A percentile compares a stretch with the other conserved stretches of the same genome.
Evolutionary conservation across 2,888 invertebrate species (phyloP).

Genomic region (Glaucopsyche alexis): DNA sequence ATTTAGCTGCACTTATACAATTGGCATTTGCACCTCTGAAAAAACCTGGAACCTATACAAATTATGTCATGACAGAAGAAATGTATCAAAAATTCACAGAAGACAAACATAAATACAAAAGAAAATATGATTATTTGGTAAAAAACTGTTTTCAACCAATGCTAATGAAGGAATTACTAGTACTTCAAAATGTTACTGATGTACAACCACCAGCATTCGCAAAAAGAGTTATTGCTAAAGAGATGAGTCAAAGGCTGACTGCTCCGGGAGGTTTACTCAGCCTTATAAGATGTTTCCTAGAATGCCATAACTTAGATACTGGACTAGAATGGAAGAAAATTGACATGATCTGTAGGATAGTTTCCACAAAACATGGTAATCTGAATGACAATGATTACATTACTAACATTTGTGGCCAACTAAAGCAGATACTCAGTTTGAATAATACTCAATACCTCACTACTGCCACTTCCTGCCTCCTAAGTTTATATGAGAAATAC

Average conservation of each 20-base stretch:
- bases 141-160: conserved; percentile 79
- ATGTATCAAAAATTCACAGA: conserved; percentile 71
- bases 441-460: conserved; percentile 66
- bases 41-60: conserved; percentile 72
- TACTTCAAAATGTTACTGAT: conserved; percentile 77
- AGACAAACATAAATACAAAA: conserved; percentile 75
- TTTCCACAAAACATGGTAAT: conserved; percentile 77
- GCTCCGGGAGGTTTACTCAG: conserved; percentile 82
- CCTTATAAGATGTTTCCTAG: conserved; percentile 83
- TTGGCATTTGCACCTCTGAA: conserved; percentile 83
- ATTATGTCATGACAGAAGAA: conserved; percentile 78
- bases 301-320: conserved; percentile 74
- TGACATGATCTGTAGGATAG: conserved; percentile 83
- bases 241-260: conserved; percentile 80
- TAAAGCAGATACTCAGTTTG: conserved; percentile 67
- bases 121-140: conserved; percentile 74
- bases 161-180: conserved; percentile 85
- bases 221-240: conserved; percentile 79
- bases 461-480: conserved; percentile 79
- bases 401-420: conserved; percentile 74
- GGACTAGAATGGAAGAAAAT: conserved; percentile 84
- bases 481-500: conserved; percentile 74
- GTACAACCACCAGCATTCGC: conserved; percentile 82
- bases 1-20: conserved; percentile 85
- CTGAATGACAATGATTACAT: conserved; percentile 72